phyloP scores from a whole-genome alignment of 2,113 vertebrate species.

The Mohoua ochrocephala region DNA sequence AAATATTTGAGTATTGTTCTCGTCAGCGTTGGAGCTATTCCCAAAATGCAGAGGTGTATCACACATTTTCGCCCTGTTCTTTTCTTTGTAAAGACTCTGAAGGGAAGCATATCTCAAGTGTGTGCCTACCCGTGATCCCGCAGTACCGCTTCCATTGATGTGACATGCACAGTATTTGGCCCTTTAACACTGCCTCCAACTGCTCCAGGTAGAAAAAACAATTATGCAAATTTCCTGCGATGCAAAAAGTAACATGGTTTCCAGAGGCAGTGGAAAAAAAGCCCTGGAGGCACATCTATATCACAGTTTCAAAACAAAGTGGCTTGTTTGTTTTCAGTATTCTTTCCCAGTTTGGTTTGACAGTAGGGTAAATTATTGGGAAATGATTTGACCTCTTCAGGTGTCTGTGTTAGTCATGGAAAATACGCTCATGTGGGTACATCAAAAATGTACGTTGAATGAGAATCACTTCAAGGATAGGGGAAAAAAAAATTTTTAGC shows the following conservation, averaged over 20 bases:
- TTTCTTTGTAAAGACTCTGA: not conserved
- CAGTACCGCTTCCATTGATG: fast-evolving
- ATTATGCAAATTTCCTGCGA: not conserved
- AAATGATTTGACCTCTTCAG: not conserved
- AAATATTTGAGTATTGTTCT: not conserved
- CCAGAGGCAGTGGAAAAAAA: not conserved
- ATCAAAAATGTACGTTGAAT: not conserved
- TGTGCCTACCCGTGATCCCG: not conserved
- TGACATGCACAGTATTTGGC: not conserved
- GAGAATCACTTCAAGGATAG: not conserved
- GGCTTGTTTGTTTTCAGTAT: not conserved
- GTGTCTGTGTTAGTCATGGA: not conserved
- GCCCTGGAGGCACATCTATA: not conserved
- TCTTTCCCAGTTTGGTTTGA: not conserved
- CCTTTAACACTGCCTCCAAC: not conserved
- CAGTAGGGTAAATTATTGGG: not conserved
- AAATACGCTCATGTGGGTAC: not conserved
- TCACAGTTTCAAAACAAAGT: not conserved
- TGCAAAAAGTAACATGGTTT: not conserved
- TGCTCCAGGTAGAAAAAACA: not conserved
- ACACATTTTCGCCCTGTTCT: not conserved
- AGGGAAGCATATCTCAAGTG: not conserved
- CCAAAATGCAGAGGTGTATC: not conserved
- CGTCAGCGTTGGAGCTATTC: not conserved
- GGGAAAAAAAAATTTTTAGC: not conserved